phyloP scores from a whole-genome alignment of 2,113 vertebrate genomes.

The Cavia aperea region DNA sequence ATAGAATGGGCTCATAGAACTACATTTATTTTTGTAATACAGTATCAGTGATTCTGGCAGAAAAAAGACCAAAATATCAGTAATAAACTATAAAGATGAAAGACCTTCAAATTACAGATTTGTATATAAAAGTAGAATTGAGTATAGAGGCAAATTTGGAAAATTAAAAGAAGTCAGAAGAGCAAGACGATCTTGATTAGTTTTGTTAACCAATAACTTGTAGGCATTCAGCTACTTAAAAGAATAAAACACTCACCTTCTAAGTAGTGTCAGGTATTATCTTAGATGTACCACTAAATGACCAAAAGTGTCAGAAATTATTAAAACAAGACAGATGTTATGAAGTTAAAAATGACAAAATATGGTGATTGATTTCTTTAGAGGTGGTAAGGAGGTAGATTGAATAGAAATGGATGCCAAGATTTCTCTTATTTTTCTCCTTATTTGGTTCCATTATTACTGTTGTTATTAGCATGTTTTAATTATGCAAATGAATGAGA shows the following conservation, averaged over 20 bases:
- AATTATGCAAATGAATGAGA: neutral
- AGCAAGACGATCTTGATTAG: neutral
- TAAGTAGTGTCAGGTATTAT: neutral
- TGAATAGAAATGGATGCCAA: neutral
- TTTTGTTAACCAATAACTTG: neutral
- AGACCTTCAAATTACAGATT: neutral
- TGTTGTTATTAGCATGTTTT: neutral
- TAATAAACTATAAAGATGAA: neutral
- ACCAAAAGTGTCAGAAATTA: neutral
- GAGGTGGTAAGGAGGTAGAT: neutral
- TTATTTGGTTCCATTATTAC: too few relatives aligned
- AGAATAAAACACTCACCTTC: neutral
- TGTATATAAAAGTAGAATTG: conserved; percentile 8
- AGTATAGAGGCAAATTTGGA: neutral
- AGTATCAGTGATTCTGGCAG: neutral
- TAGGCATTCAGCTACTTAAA: neutral
- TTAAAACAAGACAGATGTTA: neutral
- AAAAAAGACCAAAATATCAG: neutral
- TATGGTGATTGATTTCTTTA: neutral
- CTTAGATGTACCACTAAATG: neutral
- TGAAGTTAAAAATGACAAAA: conserved; percentile 1
- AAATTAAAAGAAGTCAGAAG: neutral
- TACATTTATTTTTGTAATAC: conserved; percentile 3
- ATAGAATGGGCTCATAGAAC: neutral
- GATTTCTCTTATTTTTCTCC: neutral